Evolutionary conservation across 2,888 invertebrate species (phyloP), one percentile per base, ranked within the genome.

Genomic region (Pseudococcus longispinus): DNA sequence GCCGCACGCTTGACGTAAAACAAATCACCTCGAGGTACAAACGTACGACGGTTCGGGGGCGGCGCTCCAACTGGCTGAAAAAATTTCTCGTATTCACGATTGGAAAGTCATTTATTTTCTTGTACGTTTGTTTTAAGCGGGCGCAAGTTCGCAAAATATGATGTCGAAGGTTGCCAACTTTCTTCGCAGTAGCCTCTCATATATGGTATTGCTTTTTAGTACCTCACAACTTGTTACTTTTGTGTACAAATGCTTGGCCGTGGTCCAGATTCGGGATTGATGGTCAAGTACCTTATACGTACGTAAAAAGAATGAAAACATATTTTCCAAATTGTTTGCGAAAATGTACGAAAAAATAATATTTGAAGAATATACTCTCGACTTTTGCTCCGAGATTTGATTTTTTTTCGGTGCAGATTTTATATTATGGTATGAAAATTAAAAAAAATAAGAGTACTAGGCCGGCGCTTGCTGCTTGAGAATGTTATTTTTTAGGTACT

Each of bases 41-140:
- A 42, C 18, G 18, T n/a, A 55, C 15, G 37, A 32, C n/a, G 77
- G 37, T 8, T 37, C 37, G 37, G 9, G 37, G 77, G 18, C 18
- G 77, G 20, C 42, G 77, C 77, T 42, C 20, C 20, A 80, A 29
- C 29, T 13, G 8, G 70, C 70, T 70, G 70, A 29, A 70, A 70
- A 70, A 70, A 70, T 70, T 70, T 70, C 70, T 29, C 65, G 65
- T 80, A 37, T 37, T 42, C 37, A 20, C 77, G 77, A 80, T 80
- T n/a, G 32, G 42, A 42, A 80, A 80, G 77, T 80, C 77, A 80
- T 80, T 80, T 80, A 80, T 80, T 80, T 80, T 70, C 70, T 29
- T 26, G 70, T 32, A 29, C 29, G 60, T 60, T 37, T 60, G 60
- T 70, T 70, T 70, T 70, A 26, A 32, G 70, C 70, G 70, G n/a